Evolutionary conservation across 2,888 invertebrate species (phyloP), one percentile per base, ranked within the genome.

Genomic region (Aporophyla lueneburgensis): DNA sequence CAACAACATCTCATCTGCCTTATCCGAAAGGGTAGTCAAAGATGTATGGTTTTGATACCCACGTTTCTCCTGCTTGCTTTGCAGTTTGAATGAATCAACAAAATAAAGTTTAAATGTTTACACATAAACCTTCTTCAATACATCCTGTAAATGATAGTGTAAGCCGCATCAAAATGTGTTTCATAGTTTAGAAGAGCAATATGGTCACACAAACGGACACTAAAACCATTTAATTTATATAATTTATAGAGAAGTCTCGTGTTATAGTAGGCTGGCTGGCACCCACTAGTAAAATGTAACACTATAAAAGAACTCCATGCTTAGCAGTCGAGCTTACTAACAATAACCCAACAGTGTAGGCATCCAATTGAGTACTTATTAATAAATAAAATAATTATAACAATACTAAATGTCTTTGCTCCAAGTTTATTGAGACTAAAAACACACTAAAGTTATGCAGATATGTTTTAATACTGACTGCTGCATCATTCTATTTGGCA

Each of bases 401-500:
- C 33, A 63, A 27, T 75, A 24, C 43, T 33, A 43, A 49, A 53
- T 61, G 5, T 56, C 6, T 78, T 19, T 56, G 14, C 63, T 78
- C 71, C 24, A 51, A 43, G 79, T 72, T 66, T 66, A 16, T 74
- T 84, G 46, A 69, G 40, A 67, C 71, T 66, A 68, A 56, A 56
- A 54, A 70, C 33, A 65, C 59, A 53, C 43, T 46, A 56, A 59
- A 53, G 9, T 10, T 27, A 68, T 1, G 1, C 1, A 33, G 67
- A 61, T 24, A 33, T 27, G 12, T 10, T 58, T n/a, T 24, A 58
- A 71, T 80, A 97, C 98, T 97, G 96, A 98, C 98, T 98, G 98
- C 89, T 98, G 97, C 93, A 98, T 96, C 93, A 97, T 98, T 90
- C 98, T 97, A 92, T 98, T 98, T 54, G 98, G 97, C 40, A 98